Evolutionary conservation across 2,888 invertebrate species (phyloP), one percentile per base, ranked within the genome.

Genomic region (Melanotus villosus): DNA sequence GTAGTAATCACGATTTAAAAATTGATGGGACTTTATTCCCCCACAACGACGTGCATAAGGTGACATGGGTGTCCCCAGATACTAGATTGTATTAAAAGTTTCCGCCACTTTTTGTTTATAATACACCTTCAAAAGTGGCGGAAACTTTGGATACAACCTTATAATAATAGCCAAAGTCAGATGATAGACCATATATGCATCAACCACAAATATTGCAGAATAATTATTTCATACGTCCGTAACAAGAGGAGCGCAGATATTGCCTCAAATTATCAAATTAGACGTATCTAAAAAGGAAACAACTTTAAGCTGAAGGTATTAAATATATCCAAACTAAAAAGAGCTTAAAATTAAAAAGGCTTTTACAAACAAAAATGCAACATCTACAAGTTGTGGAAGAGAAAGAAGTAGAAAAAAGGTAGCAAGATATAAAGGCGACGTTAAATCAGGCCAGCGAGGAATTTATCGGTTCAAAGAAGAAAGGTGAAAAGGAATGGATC

Each of bases 381-480:
- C n/a, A 36, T 36, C n/a, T 36, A 36, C 36, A 36, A n/a, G n/a
- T n/a, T 6, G 36, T 4, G 36, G 9, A n/a, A n/a, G 36, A n/a
- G n/a, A 36, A 36, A 36, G 10, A 36, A 36, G n/a, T 36, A 5
- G 36, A 36, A 2, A 5, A 36, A 36, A 36, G 6, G 36, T n/a
- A 10, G 36, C 36, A 36, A 36, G 9, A 36, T 36, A 36, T 36
- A 36, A 36, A 36, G n/a, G 10, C 2, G n/a, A 2, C 2, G n/a
- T 36, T 36, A 36, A 36, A n/a, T 36, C 36, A 36, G n/a, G n/a
- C n/a, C n/a, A 36, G 36, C 10, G 36, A 36, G 36, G n/a, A 36
- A n/a, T 2, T 36, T 9, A n/a, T 36, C 36, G 36, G 36, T 36
- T 36, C n/a, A 36, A 36, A 36, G 36, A 36, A 36, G 36, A 36